Evolutionary conservation across 2,888 invertebrate species (phyloP).

Genomic region (Oligia latruncula): DNA sequence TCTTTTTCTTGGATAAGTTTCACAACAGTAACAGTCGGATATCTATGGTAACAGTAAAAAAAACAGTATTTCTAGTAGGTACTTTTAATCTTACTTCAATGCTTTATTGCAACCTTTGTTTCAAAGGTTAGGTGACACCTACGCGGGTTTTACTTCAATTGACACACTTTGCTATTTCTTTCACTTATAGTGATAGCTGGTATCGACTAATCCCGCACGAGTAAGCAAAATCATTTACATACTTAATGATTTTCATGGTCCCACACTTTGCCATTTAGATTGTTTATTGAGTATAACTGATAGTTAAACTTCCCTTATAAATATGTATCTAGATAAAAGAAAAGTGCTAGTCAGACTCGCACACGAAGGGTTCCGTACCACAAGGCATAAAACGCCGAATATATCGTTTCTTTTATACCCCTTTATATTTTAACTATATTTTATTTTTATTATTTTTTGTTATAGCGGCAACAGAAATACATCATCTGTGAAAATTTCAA

Average conservation of each 20-base stretch:
- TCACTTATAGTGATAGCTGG: slow-evolving; percentile 28
- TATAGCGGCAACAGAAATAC: too few species aligned
- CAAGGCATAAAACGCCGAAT: too few species aligned
- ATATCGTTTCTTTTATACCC: too few species aligned
- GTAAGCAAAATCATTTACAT: slow-evolving; percentile 27
- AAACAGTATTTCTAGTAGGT: background rate
- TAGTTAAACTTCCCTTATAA: background rate
- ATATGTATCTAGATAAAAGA: background rate
- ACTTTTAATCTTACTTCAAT: slow-evolving; percentile 5
- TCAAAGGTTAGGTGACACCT: slow-evolving; percentile 52
- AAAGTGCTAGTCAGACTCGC: too few species aligned
- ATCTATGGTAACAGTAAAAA: too few species aligned
- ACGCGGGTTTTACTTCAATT: slow-evolving; percentile 27
- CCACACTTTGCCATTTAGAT: slow-evolving; percentile 22
- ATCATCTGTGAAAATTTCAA: too few species aligned
- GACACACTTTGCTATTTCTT: slow-evolving; percentile 37
- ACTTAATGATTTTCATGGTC: slow-evolving; percentile 9
- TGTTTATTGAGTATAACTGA: background rate
- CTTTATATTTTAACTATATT: too few species aligned
- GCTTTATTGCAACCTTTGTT: slow-evolving; percentile 29
- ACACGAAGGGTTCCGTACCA: too few species aligned
- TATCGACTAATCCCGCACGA: slow-evolving; percentile 11
- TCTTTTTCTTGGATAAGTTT: background rate
- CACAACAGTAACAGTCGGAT: background rate
- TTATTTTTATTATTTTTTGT: too few species aligned